Percentiles rank a stretch among this genome's conserved stretches.
phyloP scores from a whole-genome alignment of 2,888 invertebrate genomes.

The Megalurothrips usitatus region DNA sequence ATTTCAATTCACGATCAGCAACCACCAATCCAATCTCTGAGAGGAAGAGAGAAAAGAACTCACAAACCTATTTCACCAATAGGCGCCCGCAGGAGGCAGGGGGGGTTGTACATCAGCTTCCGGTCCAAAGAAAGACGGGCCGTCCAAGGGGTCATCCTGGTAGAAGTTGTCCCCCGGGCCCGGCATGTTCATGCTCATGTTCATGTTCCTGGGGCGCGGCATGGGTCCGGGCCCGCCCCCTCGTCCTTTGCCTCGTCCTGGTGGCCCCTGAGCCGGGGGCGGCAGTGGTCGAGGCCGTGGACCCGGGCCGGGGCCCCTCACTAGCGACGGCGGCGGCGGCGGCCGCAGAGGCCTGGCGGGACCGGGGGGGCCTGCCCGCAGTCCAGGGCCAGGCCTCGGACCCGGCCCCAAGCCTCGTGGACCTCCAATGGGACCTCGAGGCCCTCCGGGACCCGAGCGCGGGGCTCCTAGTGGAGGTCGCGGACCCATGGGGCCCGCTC shows the following conservation, averaged over 20 bases:
- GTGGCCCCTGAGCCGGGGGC: background rate
- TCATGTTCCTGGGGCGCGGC: background rate
- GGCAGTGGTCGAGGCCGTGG: background rate
- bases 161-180: conserved; percentile 9
- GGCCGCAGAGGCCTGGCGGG: background rate
- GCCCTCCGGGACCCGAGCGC: background rate
- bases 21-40: background rate
- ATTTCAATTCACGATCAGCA: background rate
- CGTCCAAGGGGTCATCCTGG: conserved; percentile 2
- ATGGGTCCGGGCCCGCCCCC: background rate
- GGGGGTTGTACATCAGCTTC: background rate
- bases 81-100: background rate
- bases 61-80: background rate
- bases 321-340: background rate
- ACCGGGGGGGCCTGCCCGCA: background rate
- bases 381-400: background rate
- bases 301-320: background rate
- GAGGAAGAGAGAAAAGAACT: background rate
- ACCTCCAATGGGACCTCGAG: background rate
- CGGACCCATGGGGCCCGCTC: background rate
- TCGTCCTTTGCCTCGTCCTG: background rate
- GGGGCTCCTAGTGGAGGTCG: background rate
- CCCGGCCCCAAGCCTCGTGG: background rate
- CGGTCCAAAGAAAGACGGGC: background rate
- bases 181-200: background rate